Evolutionary conservation across 2,888 invertebrate genomes (phyloP).

Genomic region (Antheraea assamensis): DNA sequence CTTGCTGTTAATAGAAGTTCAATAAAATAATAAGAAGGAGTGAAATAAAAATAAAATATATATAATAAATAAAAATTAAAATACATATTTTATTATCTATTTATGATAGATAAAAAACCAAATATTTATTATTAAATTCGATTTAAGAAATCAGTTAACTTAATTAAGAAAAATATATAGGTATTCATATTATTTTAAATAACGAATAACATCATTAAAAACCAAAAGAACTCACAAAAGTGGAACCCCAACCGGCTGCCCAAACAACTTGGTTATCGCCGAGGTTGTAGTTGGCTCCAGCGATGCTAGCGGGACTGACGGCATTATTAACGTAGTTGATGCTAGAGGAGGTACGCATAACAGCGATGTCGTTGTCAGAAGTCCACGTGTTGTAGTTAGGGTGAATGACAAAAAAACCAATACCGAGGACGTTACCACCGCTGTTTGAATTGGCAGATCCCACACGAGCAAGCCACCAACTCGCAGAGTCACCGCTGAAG

Average conservation of each 20-base stretch:
- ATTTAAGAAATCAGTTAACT: not conserved
- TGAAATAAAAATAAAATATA: too few relatives aligned
- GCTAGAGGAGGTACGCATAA: slow-evolving; percentile 40
- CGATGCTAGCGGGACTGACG: slow-evolving; percentile 40
- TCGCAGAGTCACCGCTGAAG: slow-evolving; percentile 40
- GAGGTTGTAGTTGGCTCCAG: slow-evolving; percentile 46
- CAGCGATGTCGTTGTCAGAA: slow-evolving; percentile 53
- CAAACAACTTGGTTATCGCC: slow-evolving; percentile 49
- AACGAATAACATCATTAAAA: not conserved
- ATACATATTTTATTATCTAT: too few relatives aligned
- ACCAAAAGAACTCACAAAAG: slow-evolving; percentile 39
- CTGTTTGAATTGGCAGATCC: slow-evolving; percentile 54
- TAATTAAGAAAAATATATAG: not conserved
- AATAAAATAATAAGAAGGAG: too few relatives aligned
- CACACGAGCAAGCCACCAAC: slow-evolving; percentile 48
- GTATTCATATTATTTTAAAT: not conserved
- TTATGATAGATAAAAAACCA: too few relatives aligned
- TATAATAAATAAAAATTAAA: too few relatives aligned
- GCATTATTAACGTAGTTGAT: slow-evolving; percentile 35
- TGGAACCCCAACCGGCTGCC: slow-evolving; percentile 67
- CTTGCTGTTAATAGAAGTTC: slow-evolving; percentile 28
- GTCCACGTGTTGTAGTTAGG: slow-evolving; percentile 45
- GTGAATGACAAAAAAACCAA: slow-evolving; percentile 42
- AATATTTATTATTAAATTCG: not conserved
- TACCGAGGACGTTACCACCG: slow-evolving; percentile 43